Conservation (phyloP, 2,113 vertebrate species). For the Columba livia region DNA sequence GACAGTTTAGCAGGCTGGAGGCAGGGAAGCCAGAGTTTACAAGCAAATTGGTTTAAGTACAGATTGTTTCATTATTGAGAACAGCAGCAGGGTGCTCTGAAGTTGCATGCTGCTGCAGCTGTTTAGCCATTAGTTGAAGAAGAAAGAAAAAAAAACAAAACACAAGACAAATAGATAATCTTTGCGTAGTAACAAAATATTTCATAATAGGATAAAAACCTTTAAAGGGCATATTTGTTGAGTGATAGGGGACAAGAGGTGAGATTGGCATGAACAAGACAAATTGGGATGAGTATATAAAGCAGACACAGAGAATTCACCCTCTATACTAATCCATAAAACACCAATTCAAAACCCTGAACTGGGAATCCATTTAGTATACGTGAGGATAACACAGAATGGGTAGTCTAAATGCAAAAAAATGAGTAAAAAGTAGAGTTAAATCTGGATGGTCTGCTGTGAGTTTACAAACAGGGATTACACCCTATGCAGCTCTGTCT, state of each 20-base stretch:
- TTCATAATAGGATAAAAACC: not conserved
- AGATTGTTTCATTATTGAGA: slow-evolving; percentile 7
- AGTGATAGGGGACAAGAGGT: not conserved
- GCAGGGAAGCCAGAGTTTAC: slow-evolving; percentile 21
- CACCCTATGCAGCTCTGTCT: not conserved
- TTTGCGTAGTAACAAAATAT: not conserved
- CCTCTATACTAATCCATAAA: not conserved
- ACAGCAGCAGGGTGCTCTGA: not conserved
- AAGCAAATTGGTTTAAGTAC: slow-evolving; percentile 57
- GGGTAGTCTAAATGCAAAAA: not conserved
- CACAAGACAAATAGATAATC: not conserved
- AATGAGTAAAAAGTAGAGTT: not conserved
- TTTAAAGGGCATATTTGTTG: not conserved
- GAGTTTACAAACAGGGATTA: fast-evolving
- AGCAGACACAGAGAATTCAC: not conserved
- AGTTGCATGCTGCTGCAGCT: slow-evolving; percentile 18
- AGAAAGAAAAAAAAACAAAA: not conserved
- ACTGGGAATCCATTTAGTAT: not conserved
- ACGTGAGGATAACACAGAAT: not conserved
- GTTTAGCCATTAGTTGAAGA: slow-evolving; percentile 1
- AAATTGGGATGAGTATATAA: not conserved
- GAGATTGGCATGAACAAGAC: not conserved
- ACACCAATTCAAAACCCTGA: not conserved
- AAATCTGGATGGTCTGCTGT: not conserved
- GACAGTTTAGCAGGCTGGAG: slow-evolving; percentile 43